These are phyloP conservation scores for Oscheius onirici DNA, from an alignment of 2,888 invertebrate genomes.

Conservation along the genomic window DNA sequence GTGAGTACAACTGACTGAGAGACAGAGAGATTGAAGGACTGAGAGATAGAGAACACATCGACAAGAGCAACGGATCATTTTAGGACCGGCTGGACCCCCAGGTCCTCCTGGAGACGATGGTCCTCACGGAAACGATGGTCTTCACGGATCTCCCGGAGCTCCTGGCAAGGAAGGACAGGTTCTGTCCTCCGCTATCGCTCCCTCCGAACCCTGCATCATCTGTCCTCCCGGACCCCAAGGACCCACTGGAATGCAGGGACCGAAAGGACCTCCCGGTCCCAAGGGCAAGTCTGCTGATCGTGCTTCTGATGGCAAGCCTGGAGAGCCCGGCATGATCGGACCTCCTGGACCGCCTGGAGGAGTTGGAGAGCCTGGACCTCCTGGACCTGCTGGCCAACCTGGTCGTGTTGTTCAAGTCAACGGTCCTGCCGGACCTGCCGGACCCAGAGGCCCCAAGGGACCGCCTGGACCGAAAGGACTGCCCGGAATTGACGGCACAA, in stretches of 20 bases:
- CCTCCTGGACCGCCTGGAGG: slow-evolving; percentile 65
- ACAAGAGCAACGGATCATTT: not conserved
- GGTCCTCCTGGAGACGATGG: slow-evolving; percentile 63
- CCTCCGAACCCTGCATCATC: slow-evolving; percentile 63
- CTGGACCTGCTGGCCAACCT: slow-evolving; percentile 64
- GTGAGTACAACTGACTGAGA: not conserved
- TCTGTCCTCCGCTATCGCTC: slow-evolving; percentile 56
- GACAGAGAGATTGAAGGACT: not conserved
- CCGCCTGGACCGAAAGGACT: slow-evolving; percentile 65
- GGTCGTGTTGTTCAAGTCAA: slow-evolving; percentile 49
- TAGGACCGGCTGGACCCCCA: slow-evolving; percentile 62
- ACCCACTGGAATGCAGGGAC: slow-evolving; percentile 58
- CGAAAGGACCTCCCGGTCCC: slow-evolving; percentile 65
- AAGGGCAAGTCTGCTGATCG: slow-evolving; percentile 68
- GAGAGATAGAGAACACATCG: not conserved
- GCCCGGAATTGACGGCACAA: slow-evolving; percentile 62
- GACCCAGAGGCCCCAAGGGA: slow-evolving; percentile 65
- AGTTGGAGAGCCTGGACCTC: slow-evolving; percentile 64
- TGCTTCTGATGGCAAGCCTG: slow-evolving; percentile 59
- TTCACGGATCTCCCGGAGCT: slow-evolving; percentile 61
- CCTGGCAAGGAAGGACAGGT: slow-evolving; percentile 63
- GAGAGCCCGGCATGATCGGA: slow-evolving; percentile 60
- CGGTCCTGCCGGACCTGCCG: slow-evolving; percentile 65
- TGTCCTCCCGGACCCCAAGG: slow-evolving; percentile 68
- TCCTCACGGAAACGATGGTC: slow-evolving; percentile 59